Evolutionary conservation across 2,113 vertebrate genomes (phyloP), one percentile per base, ranked within the genome.

Genomic region (Chloropsis hardwickii): DNA sequence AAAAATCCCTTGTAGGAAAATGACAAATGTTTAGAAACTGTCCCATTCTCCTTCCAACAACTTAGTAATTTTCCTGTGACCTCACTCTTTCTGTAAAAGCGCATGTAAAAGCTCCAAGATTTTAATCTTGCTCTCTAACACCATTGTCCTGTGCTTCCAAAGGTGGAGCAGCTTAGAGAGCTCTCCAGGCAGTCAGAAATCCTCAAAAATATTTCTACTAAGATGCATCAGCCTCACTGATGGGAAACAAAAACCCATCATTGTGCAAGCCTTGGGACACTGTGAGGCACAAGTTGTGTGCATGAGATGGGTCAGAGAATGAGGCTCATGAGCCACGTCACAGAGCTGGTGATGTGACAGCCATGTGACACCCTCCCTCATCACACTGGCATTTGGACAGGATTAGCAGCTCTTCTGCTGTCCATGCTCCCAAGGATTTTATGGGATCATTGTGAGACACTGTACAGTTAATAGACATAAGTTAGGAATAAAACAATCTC

Each of bases 291-390:
- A 18, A 45, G 37, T 6, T 10, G 3, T 39, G 71, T 57, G 45
- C 10, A 7, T 21, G 61, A 48, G 53, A 11, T 25, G 40, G 58
- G 20, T 6, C 22, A 83, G 31, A 51, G 6, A 48, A 57, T 7
- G 35, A 45, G 24, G 35, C 35, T 35, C 4, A 8, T 1, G 22
- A 57, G 39, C 39, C 21, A 10, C 0, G 0, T 13, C 22, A 10
- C 25, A 1, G 33, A 64, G 44, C 0, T 10, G 44, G 31, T 27
- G 86, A 39, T 56, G 48, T 23, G 53, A 12, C 11, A 42, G 6
- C 11, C 1, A 0, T 21, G 45, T 10, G 67, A n/a, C 42, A 42
- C 16, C 14, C 4, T 51, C 12, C 24, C 50, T 86, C 61, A 25
- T 42, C 60, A 11, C 56, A 35, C n/a, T 2, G 4, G 37, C 22